These are phyloP conservation scores for Megaustenia siamemsis DNA, from an alignment of 2,888 invertebrate genomes.

Conservation along the genomic window DNA sequence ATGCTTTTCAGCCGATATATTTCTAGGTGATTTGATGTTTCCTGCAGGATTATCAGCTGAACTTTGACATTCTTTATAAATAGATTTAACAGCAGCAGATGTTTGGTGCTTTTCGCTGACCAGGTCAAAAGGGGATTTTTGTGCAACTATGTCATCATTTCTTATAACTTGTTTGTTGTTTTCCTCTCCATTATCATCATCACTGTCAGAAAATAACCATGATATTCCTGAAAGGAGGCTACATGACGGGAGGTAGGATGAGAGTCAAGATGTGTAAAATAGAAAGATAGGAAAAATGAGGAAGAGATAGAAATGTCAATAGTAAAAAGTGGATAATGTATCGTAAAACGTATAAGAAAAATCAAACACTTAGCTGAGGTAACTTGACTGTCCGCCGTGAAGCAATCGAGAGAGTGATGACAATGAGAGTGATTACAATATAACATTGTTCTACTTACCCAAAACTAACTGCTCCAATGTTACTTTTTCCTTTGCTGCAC, in stretches of 20 bases:
- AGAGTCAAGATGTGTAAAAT: too few relatives aligned
- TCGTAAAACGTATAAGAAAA: too few relatives aligned
- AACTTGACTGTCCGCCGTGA: too few relatives aligned
- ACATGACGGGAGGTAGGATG: too few relatives aligned
- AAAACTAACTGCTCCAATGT: conserved; percentile 6
- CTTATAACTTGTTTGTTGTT: conserved; percentile 12
- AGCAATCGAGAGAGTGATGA: too few relatives aligned
- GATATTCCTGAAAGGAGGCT: too few relatives aligned
- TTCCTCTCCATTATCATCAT: conserved; percentile 34
- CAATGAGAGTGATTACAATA: too few relatives aligned
- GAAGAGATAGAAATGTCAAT: too few relatives aligned
- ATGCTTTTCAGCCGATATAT: neutral
- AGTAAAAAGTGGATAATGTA: too few relatives aligned
- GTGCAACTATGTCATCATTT: neutral
- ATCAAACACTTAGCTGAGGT: too few relatives aligned
- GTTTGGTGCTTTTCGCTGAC: neutral
- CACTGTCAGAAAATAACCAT: conserved; percentile 53
- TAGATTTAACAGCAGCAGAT: neutral
- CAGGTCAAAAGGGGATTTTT: neutral
- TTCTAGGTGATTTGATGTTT: neutral
- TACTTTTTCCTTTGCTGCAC: neutral
- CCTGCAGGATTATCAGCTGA: neutral
- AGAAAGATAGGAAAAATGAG: too few relatives aligned
- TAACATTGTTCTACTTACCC: conserved; percentile 8
- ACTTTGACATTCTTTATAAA: neutral